Evolutionary conservation across 2,797 vertebrate genomes (phyloP).

Genomic region (Miichthys miiuy): DNA sequence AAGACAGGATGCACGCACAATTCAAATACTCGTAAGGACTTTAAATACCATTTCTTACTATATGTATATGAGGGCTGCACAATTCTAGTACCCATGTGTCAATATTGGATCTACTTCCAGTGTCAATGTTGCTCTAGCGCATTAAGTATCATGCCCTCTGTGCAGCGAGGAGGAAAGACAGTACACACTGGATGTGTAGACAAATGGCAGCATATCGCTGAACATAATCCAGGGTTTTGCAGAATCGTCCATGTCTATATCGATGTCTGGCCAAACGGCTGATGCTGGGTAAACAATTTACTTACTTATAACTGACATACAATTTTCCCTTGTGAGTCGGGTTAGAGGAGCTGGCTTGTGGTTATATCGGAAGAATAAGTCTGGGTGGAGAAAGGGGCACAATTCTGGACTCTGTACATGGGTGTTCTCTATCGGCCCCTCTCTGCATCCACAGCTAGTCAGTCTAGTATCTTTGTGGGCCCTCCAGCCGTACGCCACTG

Average conservation of each 20-base stretch:
- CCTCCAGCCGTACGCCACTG: not conserved
- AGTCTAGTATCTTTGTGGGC: too few species aligned
- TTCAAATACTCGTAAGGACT: not conserved
- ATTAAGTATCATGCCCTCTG: too few species aligned
- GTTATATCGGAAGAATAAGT: not conserved
- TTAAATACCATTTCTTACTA: not conserved
- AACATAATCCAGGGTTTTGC: conserved; percentile 1
- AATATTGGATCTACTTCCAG: not conserved
- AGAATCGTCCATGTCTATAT: not conserved
- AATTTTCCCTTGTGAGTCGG: not conserved
- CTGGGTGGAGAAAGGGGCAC: too few species aligned
- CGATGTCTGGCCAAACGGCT: not conserved
- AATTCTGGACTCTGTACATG: too few species aligned
- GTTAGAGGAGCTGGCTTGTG: not conserved
- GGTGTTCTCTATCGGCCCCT: too few species aligned
- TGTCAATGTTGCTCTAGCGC: not conserved
- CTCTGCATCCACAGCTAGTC: too few species aligned
- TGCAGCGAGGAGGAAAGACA: not conserved
- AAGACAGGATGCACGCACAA: not conserved
- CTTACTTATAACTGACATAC: not conserved
- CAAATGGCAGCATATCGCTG: not conserved
- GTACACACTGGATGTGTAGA: not conserved
- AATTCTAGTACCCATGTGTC: not conserved
- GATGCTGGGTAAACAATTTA: not conserved
- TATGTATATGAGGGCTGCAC: too few species aligned